These are phyloP conservation scores for Apeltes quadracus DNA, from an alignment of 2,113 vertebrate species.

Conservation along the genomic window DNA sequence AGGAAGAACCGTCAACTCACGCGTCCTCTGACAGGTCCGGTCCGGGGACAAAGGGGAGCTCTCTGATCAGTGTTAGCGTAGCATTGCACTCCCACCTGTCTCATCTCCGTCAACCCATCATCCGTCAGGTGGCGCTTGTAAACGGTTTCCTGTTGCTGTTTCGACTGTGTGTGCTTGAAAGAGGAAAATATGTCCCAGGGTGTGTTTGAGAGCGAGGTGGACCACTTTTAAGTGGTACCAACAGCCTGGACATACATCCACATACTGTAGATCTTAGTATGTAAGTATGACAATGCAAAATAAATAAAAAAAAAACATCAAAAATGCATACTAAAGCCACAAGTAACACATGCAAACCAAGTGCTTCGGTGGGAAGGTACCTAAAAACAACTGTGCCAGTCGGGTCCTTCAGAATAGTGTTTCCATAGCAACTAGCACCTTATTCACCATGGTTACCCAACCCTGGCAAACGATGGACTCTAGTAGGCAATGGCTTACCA, in stretches of 20 bases:
- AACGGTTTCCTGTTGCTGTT: constrained; percentile 39
- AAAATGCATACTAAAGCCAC: constrained; percentile 58
- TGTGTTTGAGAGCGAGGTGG: constrained; percentile 25
- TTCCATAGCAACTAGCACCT: constrained; percentile 79
- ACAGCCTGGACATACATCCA: constrained; percentile 55
- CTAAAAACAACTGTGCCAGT: constrained; percentile 50
- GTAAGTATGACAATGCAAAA: constrained; percentile 56
- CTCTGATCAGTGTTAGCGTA: constrained; percentile 18
- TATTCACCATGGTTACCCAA: constrained; percentile 71
- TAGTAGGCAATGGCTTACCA: constrained; percentile 59
- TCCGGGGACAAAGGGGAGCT: constrained; percentile 11
- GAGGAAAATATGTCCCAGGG: constrained; percentile 21
- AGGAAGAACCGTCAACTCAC: constrained; percentile 36
- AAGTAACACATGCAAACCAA: constrained; percentile 70
- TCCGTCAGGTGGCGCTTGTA: constrained; percentile 42
- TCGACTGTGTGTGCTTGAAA: constrained; percentile 13
- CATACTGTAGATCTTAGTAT: constrained; percentile 59
- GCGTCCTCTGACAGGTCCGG: constrained; percentile 15
- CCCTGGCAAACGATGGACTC: constrained; percentile 59
- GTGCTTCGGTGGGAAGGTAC: constrained; percentile 63
- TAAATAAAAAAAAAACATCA: constrained; percentile 24
- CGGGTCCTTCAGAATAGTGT: constrained; percentile 66
- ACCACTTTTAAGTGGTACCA: constrained; percentile 57
- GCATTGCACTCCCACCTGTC: constrained; percentile 19
- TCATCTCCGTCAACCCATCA: constrained; percentile 42